These are phyloP conservation scores for Thaumatotibia leucotreta DNA, from an alignment of 1,140 invertebrate species.

Conservation along the genomic window DNA sequence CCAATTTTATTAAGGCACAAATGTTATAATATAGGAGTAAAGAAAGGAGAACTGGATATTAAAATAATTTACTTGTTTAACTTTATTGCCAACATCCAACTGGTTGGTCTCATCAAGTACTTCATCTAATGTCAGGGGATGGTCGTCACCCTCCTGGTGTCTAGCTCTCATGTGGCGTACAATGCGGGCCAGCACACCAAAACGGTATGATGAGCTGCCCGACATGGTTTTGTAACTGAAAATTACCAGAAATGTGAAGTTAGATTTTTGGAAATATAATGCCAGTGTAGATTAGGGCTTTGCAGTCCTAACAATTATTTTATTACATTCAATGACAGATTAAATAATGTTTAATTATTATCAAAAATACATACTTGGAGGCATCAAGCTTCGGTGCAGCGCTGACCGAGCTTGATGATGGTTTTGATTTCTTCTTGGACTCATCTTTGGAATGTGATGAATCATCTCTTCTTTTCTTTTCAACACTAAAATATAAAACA, in stretches of 20 bases:
- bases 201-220: constrained; percentile 94
- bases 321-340: neutral
- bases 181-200: constrained; percentile 97
- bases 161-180: constrained; percentile 97
- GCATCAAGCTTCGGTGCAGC: constrained; percentile 84
- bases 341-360: too few species aligned
- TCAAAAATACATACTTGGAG: constrained; percentile 81
- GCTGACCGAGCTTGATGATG: constrained; percentile 73
- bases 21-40: too few species aligned
- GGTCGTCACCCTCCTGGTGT: constrained; percentile 95
- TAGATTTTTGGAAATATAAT: too few species aligned
- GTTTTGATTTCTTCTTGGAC: constrained; percentile 85
- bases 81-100: constrained; percentile 92
- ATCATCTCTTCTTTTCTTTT: constrained; percentile 87
- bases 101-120: constrained; percentile 99
- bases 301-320: too few species aligned
- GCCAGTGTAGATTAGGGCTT: too few species aligned
- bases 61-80: constrained; percentile 81
- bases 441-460: constrained; percentile 80
- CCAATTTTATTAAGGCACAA: too few species aligned
- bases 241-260: constrained; percentile 24
- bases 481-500: constrained; percentile 80
- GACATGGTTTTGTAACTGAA: constrained; percentile 90
- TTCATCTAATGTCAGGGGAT: constrained; percentile 94
- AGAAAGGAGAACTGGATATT: neutral